Conservation (phyloP, 2,888 invertebrate species). For the Melanargia galathea region DNA sequence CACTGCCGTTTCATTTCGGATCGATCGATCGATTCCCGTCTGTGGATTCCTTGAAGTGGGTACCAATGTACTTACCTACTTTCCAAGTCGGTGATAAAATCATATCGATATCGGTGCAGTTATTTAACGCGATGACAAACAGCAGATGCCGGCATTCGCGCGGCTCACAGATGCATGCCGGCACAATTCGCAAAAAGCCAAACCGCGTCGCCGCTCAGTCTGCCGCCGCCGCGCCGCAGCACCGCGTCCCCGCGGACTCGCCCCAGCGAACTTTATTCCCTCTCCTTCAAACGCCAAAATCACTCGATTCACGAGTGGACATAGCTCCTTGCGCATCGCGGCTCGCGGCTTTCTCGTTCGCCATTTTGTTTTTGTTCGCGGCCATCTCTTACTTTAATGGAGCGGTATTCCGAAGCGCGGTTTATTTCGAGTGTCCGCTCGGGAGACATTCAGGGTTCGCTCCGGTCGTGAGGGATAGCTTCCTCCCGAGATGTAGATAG, state of each 20-base stretch:
- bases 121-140: not conserved
- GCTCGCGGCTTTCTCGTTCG: slow-evolving; percentile 13
- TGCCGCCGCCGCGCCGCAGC: slow-evolving; percentile 3
- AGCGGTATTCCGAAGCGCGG: slow-evolving; percentile 17
- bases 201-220: slow-evolving; percentile 35
- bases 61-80: too few relatives aligned
- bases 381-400: slow-evolving; percentile 30
- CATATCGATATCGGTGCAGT: not conserved
- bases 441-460: slow-evolving; percentile 8
- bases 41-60: not conserved
- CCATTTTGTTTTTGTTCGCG: slow-evolving; percentile 26
- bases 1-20: not conserved
- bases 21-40: not conserved
- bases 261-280: slow-evolving; percentile 1
- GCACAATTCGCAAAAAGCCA: slow-evolving; percentile 23
- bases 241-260: too few relatives aligned
- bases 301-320: not conserved
- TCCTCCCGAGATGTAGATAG: not conserved
- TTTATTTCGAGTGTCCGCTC: slow-evolving; percentile 17
- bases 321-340: not conserved
- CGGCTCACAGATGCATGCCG: not conserved
- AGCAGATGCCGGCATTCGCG: not conserved
- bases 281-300: not conserved
- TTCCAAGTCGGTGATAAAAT: not conserved
- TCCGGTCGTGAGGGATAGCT: not conserved